Evolutionary conservation across 2,113 vertebrate genomes (phyloP).

Genomic region (Cricetomys ansorgei): DNA sequence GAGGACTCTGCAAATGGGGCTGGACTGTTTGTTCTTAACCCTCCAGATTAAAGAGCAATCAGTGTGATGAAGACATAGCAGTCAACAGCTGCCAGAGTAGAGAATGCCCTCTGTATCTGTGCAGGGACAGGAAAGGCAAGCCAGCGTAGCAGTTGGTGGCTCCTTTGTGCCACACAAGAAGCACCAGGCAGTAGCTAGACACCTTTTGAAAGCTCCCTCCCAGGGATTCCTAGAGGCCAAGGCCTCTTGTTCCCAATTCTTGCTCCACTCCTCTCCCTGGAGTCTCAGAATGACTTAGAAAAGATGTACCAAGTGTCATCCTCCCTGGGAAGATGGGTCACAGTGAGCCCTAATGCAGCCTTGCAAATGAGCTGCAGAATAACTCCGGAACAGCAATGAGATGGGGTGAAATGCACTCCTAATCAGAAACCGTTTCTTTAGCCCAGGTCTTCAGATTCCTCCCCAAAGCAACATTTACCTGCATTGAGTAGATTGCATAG

Average conservation of each 20-base stretch:
- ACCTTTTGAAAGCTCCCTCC: not conserved
- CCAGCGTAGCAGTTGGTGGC: not conserved
- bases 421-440: not conserved
- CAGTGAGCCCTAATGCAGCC: not conserved
- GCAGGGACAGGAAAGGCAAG: not conserved
- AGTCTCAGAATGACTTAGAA: not conserved
- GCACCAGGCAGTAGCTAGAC: not conserved
- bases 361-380: not conserved
- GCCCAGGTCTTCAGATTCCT: not conserved
- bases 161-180: not conserved
- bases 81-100: not conserved
- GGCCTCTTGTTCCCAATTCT: not conserved
- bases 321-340: not conserved
- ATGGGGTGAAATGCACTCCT: not conserved
- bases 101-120: not conserved
- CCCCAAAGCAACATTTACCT: not conserved
- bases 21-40: conserved; percentile 59
- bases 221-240: not conserved
- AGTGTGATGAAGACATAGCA: conserved; percentile 3
- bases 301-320: not conserved
- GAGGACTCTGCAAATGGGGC: conserved; percentile 11
- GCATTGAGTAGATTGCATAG: not conserved
- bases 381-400: not conserved
- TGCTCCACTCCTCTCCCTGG: not conserved
- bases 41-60: conserved; percentile 41